phyloP scores from a whole-genome alignment of 2,888 invertebrate species.

The Drosophila subsilvestris region DNA sequence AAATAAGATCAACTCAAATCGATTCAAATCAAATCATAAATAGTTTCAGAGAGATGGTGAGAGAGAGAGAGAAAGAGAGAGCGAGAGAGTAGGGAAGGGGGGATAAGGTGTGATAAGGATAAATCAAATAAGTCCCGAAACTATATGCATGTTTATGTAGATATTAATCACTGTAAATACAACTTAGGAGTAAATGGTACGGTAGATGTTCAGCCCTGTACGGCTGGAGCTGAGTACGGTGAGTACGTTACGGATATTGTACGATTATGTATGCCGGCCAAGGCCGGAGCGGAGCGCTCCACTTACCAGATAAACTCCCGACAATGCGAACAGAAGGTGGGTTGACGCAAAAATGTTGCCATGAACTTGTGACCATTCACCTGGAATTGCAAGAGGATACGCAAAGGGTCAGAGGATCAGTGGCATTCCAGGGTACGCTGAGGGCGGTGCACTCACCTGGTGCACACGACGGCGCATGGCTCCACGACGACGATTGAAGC shows the following conservation, averaged over 20 bases:
- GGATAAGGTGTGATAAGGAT: slow-evolving; percentile 14
- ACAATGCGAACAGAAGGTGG: slow-evolving; percentile 99
- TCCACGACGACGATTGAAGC: slow-evolving; percentile 97
- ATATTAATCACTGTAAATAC: slow-evolving; percentile 70
- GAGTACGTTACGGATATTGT: slow-evolving; percentile 45
- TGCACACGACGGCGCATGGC: slow-evolving; percentile 99
- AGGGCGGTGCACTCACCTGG: slow-evolving; percentile 86
- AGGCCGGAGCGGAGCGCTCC: slow-evolving; percentile 19
- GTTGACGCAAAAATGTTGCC: slow-evolving; percentile 99
- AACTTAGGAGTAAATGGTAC: slow-evolving; percentile 63
- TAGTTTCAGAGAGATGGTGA: slow-evolving; percentile 17
- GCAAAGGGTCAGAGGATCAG: neutral
- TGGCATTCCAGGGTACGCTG: no score
- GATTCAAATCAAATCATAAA: slow-evolving; percentile 34
- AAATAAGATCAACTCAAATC: slow-evolving; percentile 25
- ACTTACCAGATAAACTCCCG: slow-evolving; percentile 98
- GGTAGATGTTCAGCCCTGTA: slow-evolving; percentile 57
- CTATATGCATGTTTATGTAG: slow-evolving; percentile 42
- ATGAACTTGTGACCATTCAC: slow-evolving; percentile 99
- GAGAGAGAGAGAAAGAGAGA: neutral
- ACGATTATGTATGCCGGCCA: slow-evolving; percentile 38
- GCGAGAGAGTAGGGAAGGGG: neutral
- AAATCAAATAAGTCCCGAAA: slow-evolving; percentile 54
- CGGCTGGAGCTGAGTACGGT: slow-evolving; percentile 25
- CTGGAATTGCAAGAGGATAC: slow-evolving; percentile 48